Evolutionary conservation across 64 coral and sea anemone species (phyloP).

Genomic region (Porites australiensis): DNA sequence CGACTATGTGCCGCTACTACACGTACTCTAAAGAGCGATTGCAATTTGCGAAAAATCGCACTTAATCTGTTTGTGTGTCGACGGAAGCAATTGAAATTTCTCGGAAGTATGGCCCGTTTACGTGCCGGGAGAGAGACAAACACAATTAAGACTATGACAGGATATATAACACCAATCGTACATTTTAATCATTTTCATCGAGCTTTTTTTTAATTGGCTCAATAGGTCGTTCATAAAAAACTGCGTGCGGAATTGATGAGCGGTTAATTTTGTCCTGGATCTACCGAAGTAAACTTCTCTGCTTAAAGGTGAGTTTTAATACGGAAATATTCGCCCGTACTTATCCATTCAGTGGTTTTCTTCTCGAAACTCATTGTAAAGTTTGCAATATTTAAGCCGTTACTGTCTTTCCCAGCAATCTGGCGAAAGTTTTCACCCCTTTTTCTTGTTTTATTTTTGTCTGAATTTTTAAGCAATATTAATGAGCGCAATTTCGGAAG

Average conservation of each 20-base stretch:
- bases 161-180: neutral
- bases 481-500: too few relatives aligned
- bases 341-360: too few relatives aligned
- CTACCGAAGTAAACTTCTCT: neutral
- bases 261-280: neutral
- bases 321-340: neutral
- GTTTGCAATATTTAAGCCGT: too few relatives aligned
- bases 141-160: slow-evolving; percentile 7
- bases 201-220: neutral
- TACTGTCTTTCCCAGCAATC: too few relatives aligned
- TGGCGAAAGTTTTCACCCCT: too few relatives aligned
- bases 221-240: neutral
- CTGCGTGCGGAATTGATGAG: neutral
- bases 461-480: too few relatives aligned
- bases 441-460: too few relatives aligned
- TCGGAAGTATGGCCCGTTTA: neutral
- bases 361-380: too few relatives aligned
- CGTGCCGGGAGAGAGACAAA: neutral
- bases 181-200: slow-evolving; percentile 3
- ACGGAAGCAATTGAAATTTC: neutral
- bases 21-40: neutral
- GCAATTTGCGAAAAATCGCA: neutral
- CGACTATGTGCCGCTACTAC: too few relatives aligned
- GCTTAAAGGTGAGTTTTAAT: neutral
- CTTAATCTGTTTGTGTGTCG: neutral